phyloP scores from a whole-genome alignment of 2,113 vertebrate species.

The Lepus timidus region DNA sequence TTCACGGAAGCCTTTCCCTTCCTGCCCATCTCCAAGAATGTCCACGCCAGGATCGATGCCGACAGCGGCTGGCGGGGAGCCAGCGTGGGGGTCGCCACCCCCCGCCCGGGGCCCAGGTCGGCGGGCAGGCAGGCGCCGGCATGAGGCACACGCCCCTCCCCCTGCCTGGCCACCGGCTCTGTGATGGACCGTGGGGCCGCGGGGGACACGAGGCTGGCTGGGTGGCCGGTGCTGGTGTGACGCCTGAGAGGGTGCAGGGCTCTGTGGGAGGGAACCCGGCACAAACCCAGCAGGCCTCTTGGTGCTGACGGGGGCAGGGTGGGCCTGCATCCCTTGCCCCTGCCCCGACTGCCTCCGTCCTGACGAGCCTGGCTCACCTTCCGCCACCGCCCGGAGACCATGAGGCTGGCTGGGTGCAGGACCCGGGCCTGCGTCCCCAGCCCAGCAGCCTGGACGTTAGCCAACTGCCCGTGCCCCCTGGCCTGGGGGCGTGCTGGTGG shows the following conservation, averaged over 20 bases:
- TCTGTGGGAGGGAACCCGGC: neutral
- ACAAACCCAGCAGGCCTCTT: neutral
- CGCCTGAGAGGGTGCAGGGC: neutral
- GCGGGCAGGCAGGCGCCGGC: neutral
- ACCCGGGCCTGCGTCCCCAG: neutral
- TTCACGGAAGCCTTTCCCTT: slow-evolving; percentile 22
- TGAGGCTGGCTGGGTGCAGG: too few species aligned
- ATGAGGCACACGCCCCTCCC: neutral
- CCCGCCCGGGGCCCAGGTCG: slow-evolving; percentile 30
- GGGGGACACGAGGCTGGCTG: neutral
- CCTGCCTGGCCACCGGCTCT: neutral
- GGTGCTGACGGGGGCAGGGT: too few species aligned
- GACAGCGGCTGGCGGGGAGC: slow-evolving; percentile 29
- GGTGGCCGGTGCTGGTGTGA: neutral
- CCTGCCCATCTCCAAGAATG: slow-evolving; percentile 72
- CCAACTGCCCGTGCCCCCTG: neutral
- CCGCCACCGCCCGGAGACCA: too few species aligned
- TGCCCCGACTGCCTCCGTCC: too few species aligned
- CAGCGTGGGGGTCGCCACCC: neutral
- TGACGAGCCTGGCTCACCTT: too few species aligned
- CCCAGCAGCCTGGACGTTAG: too few species aligned
- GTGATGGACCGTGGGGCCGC: neutral
- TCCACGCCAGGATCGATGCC: slow-evolving; percentile 34
- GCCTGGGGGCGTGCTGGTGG: neutral
- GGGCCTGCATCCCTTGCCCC: neutral